Conservation (phyloP, 1,140 invertebrate species). For the Zaprionus nigranus region DNA sequence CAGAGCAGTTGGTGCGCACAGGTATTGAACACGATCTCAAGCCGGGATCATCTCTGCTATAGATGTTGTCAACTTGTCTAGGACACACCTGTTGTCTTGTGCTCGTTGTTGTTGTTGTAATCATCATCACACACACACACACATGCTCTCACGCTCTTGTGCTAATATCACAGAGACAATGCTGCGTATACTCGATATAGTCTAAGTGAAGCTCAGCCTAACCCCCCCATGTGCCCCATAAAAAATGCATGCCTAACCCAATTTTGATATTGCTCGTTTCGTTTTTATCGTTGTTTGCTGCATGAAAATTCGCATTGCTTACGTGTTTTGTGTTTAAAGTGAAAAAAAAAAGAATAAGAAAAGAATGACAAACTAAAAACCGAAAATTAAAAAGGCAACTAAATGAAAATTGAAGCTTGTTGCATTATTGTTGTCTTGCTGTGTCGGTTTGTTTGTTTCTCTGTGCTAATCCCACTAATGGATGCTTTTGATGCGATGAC, state of each 20-base stretch:
- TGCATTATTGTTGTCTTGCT: constrained; percentile 29
- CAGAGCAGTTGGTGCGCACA: constrained; percentile 68
- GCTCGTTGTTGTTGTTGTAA: constrained; percentile 22
- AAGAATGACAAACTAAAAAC: not conserved
- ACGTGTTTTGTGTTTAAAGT: constrained; percentile 44
- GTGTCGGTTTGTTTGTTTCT: constrained; percentile 31
- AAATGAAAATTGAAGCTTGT: constrained; percentile 15
- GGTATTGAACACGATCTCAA: constrained; percentile 49
- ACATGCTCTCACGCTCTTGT: not conserved
- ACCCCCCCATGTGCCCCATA: constrained; percentile 12
- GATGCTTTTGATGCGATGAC: constrained; percentile 38
- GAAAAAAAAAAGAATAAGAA: not conserved
- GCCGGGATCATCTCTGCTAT: constrained; percentile 39
- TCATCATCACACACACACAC: constrained; percentile 11
- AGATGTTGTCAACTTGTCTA: constrained; percentile 76
- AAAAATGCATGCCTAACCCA: constrained; percentile 24
- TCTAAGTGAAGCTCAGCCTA: constrained; percentile 29
- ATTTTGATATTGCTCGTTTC: constrained; percentile 12
- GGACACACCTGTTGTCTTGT: constrained; percentile 39
- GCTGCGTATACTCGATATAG: constrained; percentile 33
- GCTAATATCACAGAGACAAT: constrained; percentile 5
- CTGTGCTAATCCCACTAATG: constrained; percentile 77
- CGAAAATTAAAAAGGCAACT: not conserved
- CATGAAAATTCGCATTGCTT: constrained; percentile 11
- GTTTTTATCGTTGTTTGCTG: constrained; percentile 20